Percentiles rank a stretch among this genome's conserved stretches.
Evolutionary conservation across 2,797 vertebrate genomes (phyloP).

Genomic region (Leptodactylus fallax): DNA sequence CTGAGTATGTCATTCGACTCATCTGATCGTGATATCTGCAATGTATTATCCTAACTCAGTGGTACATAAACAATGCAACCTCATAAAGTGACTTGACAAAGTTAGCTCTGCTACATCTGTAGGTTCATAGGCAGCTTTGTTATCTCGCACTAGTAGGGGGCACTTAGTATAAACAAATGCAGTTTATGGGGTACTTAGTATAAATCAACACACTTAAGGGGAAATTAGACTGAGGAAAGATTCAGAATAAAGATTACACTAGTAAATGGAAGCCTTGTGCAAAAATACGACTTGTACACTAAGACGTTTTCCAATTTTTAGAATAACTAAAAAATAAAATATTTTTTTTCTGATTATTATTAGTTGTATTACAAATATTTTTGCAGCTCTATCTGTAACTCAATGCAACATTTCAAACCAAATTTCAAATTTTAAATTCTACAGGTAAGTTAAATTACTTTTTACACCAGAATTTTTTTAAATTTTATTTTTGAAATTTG

Average conservation of each 20-base stretch:
- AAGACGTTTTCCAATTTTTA: background rate
- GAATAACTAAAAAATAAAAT: background rate
- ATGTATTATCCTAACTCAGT: background rate
- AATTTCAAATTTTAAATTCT: background rate
- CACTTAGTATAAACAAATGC: slow-evolving; percentile 6
- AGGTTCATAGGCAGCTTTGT: slow-evolving; percentile 19
- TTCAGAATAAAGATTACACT: background rate
- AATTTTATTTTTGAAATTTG: background rate
- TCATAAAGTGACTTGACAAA: background rate
- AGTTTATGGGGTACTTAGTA: slow-evolving; percentile 27
- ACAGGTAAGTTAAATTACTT: too few species aligned
- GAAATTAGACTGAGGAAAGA: background rate
- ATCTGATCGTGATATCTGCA: background rate
- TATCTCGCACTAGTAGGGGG: slow-evolving; percentile 3
- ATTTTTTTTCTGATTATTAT: background rate
- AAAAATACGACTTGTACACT: background rate
- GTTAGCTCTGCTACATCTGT: background rate
- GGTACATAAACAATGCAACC: slow-evolving; percentile 6
- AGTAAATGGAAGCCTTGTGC: background rate
- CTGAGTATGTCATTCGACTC: background rate
- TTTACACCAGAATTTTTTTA: background rate
- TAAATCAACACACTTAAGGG: slow-evolving; percentile 24
- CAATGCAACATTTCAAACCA: background rate
- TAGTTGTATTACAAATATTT: background rate
- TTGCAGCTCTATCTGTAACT: background rate